phyloP scores from a whole-genome alignment of 1,140 invertebrate genomes.

The Nymphalis io region DNA sequence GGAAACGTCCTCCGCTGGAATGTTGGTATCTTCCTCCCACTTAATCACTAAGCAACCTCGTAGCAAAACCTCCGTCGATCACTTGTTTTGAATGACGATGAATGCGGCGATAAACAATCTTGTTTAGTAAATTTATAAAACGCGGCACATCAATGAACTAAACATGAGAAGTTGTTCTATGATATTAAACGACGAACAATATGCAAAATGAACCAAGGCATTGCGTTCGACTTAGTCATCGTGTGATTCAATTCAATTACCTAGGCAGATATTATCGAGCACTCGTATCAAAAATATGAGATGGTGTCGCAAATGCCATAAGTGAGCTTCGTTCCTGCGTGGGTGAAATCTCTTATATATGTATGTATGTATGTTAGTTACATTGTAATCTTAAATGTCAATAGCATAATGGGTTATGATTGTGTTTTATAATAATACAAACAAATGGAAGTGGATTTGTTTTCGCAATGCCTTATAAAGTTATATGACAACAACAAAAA shows the following conservation, averaged over 20 bases:
- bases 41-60: conserved; percentile 12
- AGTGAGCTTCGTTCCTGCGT: conserved; percentile 27
- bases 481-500: too few species aligned
- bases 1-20: conserved; percentile 54
- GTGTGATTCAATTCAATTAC: conserved; percentile 39
- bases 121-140: background rate
- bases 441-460: background rate
- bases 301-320: conserved; percentile 39
- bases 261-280: conserved; percentile 35
- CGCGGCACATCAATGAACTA: background rate
- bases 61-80: conserved; percentile 9
- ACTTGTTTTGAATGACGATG: background rate
- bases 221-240: conserved; percentile 33
- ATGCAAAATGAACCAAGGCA: conserved; percentile 23
- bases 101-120: background rate
- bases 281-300: conserved; percentile 14
- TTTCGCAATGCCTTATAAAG: background rate
- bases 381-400: conserved; percentile 28
- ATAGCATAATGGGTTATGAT: conserved; percentile 23
- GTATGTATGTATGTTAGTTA: conserved; percentile 15
- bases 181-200: conserved; percentile 9
- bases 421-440: conserved; percentile 7
- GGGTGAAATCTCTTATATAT: conserved; percentile 20
- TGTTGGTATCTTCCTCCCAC: conserved; percentile 46
- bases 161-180: background rate